Evolutionary conservation across 2,797 vertebrate species (phyloP).

Genomic region (Anguilla marmorata): DNA sequence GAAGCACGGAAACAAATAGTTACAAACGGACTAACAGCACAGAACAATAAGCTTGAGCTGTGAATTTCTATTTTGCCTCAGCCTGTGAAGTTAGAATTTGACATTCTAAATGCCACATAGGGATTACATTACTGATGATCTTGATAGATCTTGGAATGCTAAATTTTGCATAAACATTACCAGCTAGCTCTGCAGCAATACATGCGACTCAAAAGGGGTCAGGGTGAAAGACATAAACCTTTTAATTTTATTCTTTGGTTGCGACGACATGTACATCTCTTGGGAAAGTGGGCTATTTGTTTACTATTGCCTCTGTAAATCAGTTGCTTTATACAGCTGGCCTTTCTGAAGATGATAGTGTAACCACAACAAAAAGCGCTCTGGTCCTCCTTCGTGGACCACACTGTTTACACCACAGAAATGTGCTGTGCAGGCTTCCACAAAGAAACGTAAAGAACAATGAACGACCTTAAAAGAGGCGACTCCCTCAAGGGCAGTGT

Average conservation of each 20-base stretch:
- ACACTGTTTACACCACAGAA: conserved; percentile 12
- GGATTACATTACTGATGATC: background rate
- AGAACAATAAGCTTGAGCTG: background rate
- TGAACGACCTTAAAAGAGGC: conserved; percentile 10
- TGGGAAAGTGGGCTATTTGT: background rate
- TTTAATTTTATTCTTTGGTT: conserved; percentile 10
- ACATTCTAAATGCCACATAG: background rate
- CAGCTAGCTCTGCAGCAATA: background rate
- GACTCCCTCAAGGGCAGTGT: conserved; percentile 5
- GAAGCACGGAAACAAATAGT: background rate
- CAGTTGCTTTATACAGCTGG: conserved; percentile 9
- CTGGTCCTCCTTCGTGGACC: background rate
- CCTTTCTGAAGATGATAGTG: conserved; percentile 1
- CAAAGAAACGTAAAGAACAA: conserved; percentile 5
- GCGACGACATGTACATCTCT: background rate
- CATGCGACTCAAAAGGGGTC: background rate
- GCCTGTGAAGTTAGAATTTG: background rate
- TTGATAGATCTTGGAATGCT: background rate
- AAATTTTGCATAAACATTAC: background rate
- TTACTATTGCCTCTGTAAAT: background rate
- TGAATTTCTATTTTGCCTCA: background rate
- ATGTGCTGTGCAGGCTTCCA: conserved; percentile 7
- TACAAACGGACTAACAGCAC: background rate
- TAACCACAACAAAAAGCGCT: conserved; percentile 15
- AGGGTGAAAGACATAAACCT: background rate